Percentiles rank a stretch among this genome's conserved stretches.
These are phyloP conservation scores for Drosophila aff. DNA, from an alignment of 1,140 invertebrate genomes.

Conservation along the genomic window DNA sequence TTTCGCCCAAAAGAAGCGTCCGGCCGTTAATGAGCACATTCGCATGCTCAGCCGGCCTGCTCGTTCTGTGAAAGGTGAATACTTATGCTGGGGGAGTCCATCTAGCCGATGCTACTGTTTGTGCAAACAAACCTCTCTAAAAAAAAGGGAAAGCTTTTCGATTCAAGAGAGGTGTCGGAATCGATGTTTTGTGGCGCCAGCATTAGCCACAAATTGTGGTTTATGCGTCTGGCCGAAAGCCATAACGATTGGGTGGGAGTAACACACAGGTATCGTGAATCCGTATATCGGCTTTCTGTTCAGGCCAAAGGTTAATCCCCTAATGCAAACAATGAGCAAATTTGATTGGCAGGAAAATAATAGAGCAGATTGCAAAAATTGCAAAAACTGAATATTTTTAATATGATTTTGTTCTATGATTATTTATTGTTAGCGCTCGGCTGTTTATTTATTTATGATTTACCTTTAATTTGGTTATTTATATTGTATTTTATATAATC, in stretches of 20 bases:
- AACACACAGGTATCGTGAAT: conserved; percentile 16
- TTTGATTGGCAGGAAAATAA: conserved; percentile 13
- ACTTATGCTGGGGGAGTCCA: conserved; percentile 39
- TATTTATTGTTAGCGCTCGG: neutral
- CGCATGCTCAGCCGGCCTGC: conserved; percentile 56
- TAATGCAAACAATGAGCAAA: conserved; percentile 25
- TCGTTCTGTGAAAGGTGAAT: conserved; percentile 71
- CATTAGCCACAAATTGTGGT: conserved; percentile 63
- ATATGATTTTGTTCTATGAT: conserved; percentile 12
- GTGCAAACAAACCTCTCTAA: conserved; percentile 26
- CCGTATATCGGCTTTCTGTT: conserved; percentile 9
- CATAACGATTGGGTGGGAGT: conserved; percentile 23
- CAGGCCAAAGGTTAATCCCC: conserved; percentile 30
- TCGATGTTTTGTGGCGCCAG: conserved; percentile 58
- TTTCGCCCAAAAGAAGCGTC: conserved; percentile 35
- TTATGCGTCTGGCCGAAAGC: conserved; percentile 63
- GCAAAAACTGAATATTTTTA: neutral
- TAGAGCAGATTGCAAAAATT: conserved; percentile 2
- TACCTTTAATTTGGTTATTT: conserved; percentile 18
- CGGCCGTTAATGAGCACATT: conserved; percentile 67
- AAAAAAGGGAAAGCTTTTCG: conserved; percentile 67
- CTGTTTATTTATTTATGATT: conserved; percentile 20
- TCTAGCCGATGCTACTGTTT: conserved; percentile 61
- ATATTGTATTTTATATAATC: conserved; percentile 29
- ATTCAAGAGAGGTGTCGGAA: conserved; percentile 42